phyloP scores from a whole-genome alignment of 2,113 vertebrate species.

The Dasyurus viverrinus region DNA sequence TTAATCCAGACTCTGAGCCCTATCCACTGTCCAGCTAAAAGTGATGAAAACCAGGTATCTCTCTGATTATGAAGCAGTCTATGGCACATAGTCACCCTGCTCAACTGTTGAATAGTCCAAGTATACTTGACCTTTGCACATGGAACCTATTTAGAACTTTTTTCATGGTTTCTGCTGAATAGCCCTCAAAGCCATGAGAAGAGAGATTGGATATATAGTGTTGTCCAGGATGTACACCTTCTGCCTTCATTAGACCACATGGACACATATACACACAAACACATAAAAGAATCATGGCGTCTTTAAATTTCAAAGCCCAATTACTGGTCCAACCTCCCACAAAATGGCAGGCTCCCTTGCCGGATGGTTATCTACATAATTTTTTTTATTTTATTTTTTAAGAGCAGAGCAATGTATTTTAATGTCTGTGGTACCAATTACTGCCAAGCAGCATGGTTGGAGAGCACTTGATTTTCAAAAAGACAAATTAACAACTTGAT shows the following conservation, averaged over 20 bases:
- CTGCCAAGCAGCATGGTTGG: background rate
- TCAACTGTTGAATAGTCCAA: conserved; percentile 25
- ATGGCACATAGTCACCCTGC: conserved; percentile 46
- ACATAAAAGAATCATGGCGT: background rate
- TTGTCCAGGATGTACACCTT: background rate
- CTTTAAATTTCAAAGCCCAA: background rate
- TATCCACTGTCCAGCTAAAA: background rate
- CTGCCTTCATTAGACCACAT: background rate
- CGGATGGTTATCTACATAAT: background rate
- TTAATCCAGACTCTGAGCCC: too few species aligned
- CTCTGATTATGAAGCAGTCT: conserved; percentile 36
- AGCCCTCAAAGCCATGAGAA: background rate
- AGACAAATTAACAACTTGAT: background rate
- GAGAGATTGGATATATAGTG: conserved; percentile 2
- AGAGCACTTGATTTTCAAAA: background rate
- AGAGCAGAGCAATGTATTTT: background rate
- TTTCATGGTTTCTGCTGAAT: background rate
- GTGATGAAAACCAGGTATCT: background rate
- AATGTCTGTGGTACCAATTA: background rate
- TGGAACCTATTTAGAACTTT: conserved; percentile 14
- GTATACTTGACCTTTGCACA: background rate
- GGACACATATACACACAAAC: background rate
- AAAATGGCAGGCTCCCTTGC: background rate
- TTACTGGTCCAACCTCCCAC: background rate
- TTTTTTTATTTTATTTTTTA: background rate